Base-by-base conservation (phyloP, 2,113 vertebrate genomes). In the Galbula dea region DNA sequence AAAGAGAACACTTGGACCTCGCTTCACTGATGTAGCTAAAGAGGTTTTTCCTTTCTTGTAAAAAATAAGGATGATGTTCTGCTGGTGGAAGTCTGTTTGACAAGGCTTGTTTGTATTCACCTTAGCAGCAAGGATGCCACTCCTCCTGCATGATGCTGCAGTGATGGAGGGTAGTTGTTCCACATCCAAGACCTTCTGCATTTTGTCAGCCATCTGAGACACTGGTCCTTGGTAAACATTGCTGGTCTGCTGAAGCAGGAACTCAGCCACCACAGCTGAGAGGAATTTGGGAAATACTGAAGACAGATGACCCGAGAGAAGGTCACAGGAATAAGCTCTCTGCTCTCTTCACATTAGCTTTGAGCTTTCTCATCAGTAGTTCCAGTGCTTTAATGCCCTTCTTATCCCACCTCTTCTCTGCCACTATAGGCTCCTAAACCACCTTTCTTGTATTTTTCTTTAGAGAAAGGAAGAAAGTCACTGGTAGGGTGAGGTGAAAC, bases 21-120 rank as follows among this genome's bases (percentile, higher is more conserved):
- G 24, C 37, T 94, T 73, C n/a, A 22, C 30, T 93, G 63, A 87
- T 88, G 80, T 75, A 74, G 79, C 81, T 95, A 46, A 86, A 96
- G 65, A 88, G 72, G 37, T 71, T 81, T 79, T 69, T 11, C n/a
- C 14, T 78, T 68, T 57, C 71, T 83, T 61, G 22, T 75, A 75
- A 67, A 32, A 82, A 88, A 71, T 72, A 66, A 83, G 22, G 34
- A 48, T 62, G 54, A 36, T 88, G 17, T 80, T 75, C 74, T 91
- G 13, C 54, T 49, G 49, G 6, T 54, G 58, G 66, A 69, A 36
- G 13, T 54, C 48, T 76, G 39, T 18, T 75, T 92, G 49, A 39
- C 26, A 49, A 43, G 26, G 26, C 61, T 14, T 55, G 18, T 55
- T 48, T 34, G 57, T 19, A 27, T 83, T 57, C 34, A 52, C 36